These are phyloP conservation scores for Caretta caretta DNA, from an alignment of 2,113 vertebrate species.

Conservation along the genomic window DNA sequence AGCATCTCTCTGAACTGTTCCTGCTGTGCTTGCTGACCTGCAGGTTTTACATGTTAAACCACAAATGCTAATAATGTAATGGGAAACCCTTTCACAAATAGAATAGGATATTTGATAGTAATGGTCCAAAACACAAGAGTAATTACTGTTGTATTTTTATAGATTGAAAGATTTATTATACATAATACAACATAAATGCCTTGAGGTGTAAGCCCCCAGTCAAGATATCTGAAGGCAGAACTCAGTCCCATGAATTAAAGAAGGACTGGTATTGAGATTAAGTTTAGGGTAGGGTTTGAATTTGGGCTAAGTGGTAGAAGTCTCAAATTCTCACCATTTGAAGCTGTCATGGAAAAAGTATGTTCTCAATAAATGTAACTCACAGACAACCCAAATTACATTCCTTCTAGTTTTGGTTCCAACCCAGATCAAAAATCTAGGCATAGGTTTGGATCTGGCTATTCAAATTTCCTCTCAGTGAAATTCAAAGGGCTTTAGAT, in stretches of 20 bases:
- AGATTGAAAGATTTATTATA: neutral
- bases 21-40: rapidly evolving
- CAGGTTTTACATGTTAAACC: neutral
- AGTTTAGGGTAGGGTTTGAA: neutral
- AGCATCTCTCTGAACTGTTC: neutral
- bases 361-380: neutral
- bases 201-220: neutral
- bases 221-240: neutral
- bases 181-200: neutral
- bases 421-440: neutral
- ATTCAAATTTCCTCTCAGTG: neutral
- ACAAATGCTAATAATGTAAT: rapidly evolving
- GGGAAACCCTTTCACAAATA: neutral
- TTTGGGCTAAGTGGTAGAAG: neutral
- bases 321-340: neutral
- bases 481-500: neutral
- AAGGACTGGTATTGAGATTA: neutral
- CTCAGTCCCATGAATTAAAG: neutral
- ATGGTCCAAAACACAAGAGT: neutral
- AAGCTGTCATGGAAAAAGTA: neutral
- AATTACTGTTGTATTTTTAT: rapidly evolving
- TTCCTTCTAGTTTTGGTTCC: neutral
- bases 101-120: neutral
- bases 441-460: neutral
- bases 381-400: neutral